Base-by-base conservation (phyloP, 1,140 invertebrate genomes). In the Hyles vespertilio region DNA sequence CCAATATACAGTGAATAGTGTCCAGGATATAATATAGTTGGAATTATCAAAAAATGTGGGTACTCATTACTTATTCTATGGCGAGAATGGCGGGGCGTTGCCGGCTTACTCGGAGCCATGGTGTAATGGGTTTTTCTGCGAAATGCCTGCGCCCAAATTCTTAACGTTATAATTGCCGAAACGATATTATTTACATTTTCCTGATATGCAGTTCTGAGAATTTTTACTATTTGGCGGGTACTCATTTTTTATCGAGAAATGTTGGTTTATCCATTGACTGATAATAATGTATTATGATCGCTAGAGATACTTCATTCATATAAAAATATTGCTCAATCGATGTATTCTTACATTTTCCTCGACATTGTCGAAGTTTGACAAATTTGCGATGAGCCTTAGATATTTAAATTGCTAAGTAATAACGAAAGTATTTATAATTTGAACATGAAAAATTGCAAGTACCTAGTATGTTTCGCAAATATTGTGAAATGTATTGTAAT, bases 131-230 rank as follows among this genome's bases (percentile, higher is more conserved):
- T 62, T 72, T 73, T 87, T 80, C 84, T 79, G 74, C 78, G 81
- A 83, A 83, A 65, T 77, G 71, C 64, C 72, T 71, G 73, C 76
- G 77, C 74, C 70, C 69, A 80, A 87, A 84, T 80, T 81, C 74
- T 66, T 77, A 51, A 58, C 69, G 69, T 72, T 77, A 65, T 59
- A 54, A 40, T 40, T 40, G 36, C 36, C 36, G 36, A 40, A 40
- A 40, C 47, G 47, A 48, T 48, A 12, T 11, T 6, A n/a, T 11
- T 11, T 48, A n/a, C 10, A n/a, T 12, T 48, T 6, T 48, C 6
- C 47, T n/a, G 5, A 3, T 48, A 51, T 9, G 10, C 8, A 33
- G 32, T 33, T 51, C 51, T 52, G 12, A 36, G 10, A 46, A 56
- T 66, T 43, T 22, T 54, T 56, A 59, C 58, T 45, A 45, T 59